Conservation (phyloP, 2,113 vertebrate genomes). For the Aptenodytes patagonicus region DNA sequence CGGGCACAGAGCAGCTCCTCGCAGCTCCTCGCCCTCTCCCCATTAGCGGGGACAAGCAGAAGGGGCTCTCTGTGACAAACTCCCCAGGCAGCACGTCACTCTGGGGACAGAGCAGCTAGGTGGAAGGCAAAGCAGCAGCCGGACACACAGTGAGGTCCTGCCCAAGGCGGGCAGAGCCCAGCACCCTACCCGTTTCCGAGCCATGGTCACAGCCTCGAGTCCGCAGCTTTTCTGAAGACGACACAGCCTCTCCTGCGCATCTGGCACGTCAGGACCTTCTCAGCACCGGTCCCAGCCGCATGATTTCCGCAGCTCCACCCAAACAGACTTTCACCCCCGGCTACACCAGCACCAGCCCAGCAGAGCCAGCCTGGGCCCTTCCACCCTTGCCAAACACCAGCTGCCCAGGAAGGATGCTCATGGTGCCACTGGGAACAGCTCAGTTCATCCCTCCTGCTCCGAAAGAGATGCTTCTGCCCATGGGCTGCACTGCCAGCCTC, state of each 20-base stretch:
- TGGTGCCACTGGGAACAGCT: background rate
- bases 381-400: background rate
- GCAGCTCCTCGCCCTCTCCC: background rate
- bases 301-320: slow-evolving; percentile 29
- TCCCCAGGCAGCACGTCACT: background rate
- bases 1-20: accelerated
- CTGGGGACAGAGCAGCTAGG: background rate
- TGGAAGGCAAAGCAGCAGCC: background rate
- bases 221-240: background rate
- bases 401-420: background rate
- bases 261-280: background rate
- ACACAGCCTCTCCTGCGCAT: background rate
- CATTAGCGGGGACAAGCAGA: accelerated
- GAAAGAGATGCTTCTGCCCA: accelerated
- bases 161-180: accelerated
- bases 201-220: background rate
- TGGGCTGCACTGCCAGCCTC: background rate
- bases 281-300: background rate
- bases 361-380: background rate
- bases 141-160: accelerated
- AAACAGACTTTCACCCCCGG: background rate
- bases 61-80: background rate
- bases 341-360: background rate
- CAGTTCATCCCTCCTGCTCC: background rate
- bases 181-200: slow-evolving; percentile 49